Evolutionary conservation across 2,113 vertebrate genomes (phyloP).

Genomic region (Corynorhinus townsendii): DNA sequence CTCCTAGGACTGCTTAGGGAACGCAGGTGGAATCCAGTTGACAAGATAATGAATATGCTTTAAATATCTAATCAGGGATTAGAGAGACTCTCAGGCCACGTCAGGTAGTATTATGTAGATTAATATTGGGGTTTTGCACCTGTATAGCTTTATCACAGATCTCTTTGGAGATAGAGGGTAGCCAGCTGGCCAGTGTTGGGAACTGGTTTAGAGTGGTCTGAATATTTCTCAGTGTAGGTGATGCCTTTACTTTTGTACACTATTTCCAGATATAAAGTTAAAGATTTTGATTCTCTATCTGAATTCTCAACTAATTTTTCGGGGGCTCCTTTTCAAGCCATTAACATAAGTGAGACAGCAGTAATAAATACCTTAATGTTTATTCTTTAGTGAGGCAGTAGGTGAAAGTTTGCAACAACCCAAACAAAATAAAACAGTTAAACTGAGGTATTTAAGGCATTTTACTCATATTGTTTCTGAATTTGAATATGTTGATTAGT

Average conservation of each 20-base stretch:
- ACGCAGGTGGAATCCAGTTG: background rate
- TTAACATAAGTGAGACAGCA: background rate
- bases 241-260: background rate
- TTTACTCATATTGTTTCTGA: background rate
- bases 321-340: background rate
- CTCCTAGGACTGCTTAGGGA: background rate
- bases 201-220: background rate
- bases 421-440: background rate
- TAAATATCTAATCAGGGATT: background rate
- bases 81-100: background rate
- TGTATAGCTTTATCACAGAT: background rate
- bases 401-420: background rate
- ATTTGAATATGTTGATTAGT: background rate
- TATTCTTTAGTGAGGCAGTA: background rate
- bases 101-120: background rate
- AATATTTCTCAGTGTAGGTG: background rate
- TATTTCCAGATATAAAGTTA: background rate
- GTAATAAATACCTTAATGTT: background rate
- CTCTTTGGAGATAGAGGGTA: background rate
- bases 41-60: background rate
- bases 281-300: background rate
- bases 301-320: slow-evolving; percentile 22
- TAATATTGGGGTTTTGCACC: background rate
- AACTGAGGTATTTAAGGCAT: background rate
- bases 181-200: background rate